phyloP scores from a whole-genome alignment of 2,113 vertebrate genomes.

The Myiagra hebetior region DNA sequence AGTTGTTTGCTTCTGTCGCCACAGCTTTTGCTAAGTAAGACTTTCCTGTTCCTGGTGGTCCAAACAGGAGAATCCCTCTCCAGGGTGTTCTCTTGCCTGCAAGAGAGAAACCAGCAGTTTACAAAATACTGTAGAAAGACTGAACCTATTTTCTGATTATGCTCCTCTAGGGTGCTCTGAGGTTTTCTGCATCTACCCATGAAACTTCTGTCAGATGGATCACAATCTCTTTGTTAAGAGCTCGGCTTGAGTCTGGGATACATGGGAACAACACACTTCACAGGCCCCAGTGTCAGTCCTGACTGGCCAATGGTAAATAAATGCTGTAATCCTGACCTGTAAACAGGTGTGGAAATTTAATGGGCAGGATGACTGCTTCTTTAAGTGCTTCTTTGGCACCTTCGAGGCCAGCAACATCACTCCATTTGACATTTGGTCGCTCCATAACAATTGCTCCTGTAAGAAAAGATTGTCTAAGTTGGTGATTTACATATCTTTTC shows the following conservation, averaged over 20 bases:
- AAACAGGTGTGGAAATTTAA: conserved; percentile 98
- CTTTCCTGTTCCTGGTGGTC: conserved; percentile 97
- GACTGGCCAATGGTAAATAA: neutral
- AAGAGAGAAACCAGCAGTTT: neutral
- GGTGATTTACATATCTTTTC: neutral
- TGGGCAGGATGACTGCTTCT: conserved; percentile 97
- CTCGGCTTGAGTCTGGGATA: neutral
- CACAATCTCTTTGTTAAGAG: neutral
- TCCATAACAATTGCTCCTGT: conserved; percentile 97
- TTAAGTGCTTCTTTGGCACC: conserved; percentile 97
- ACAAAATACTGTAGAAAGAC: neutral
- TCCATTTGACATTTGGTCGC: conserved; percentile 94
- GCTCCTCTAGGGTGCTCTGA: neutral
- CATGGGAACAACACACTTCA: neutral
- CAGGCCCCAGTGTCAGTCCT: neutral
- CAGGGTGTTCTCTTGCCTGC: conserved; percentile 96
- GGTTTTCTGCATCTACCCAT: neutral
- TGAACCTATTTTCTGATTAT: neutral
- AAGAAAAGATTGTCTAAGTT: neutral
- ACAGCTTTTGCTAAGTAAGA: conserved; percentile 97
- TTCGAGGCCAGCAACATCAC: conserved; percentile 92
- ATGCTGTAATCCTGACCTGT: conserved; percentile 79
- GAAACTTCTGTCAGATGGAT: neutral
- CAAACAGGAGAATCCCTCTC: conserved; percentile 95
- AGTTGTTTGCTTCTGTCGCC: conserved; percentile 97